phyloP scores from a whole-genome alignment of 2,888 invertebrate species.

The Pollenia labialis region DNA sequence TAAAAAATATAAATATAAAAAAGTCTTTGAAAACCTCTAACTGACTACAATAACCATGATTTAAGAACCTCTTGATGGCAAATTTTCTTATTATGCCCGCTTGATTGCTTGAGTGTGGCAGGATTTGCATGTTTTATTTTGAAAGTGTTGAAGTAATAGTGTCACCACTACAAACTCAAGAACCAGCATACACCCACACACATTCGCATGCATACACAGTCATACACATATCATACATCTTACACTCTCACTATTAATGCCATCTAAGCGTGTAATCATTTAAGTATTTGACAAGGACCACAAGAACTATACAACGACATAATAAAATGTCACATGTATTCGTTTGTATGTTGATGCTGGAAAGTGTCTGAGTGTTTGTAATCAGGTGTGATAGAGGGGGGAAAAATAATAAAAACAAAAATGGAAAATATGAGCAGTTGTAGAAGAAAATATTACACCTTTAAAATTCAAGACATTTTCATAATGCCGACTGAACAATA shows the following conservation, averaged over 20 bases:
- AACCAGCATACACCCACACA: not conserved
- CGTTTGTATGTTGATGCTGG: no score
- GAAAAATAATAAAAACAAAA: not conserved
- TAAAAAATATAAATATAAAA: not conserved
- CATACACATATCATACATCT: not conserved
- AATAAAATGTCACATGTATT: not conserved
- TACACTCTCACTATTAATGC: constrained; percentile 23
- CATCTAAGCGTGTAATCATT: constrained; percentile 63
- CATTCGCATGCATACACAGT: not conserved
- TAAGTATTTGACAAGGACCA: constrained; percentile 60
- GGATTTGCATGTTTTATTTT: constrained; percentile 37
- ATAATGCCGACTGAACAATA: not conserved
- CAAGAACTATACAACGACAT: constrained; percentile 24
- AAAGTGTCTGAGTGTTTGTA: not conserved
- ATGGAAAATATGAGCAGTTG: constrained; percentile 10
- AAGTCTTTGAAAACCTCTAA: not conserved
- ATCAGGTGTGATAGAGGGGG: not conserved
- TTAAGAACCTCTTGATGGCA: constrained; percentile 29
- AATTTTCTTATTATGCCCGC: constrained; percentile 2
- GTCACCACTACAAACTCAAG: constrained; percentile 36
- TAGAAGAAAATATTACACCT: constrained; percentile 24
- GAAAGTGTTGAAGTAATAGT: constrained; percentile 18
- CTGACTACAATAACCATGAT: constrained; percentile 34
- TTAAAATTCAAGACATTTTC: constrained; percentile 35
- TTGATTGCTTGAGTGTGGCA: constrained; percentile 16